Evolutionary conservation across 2,797 vertebrate species (phyloP).

Genomic region (Emys orbicularis): DNA sequence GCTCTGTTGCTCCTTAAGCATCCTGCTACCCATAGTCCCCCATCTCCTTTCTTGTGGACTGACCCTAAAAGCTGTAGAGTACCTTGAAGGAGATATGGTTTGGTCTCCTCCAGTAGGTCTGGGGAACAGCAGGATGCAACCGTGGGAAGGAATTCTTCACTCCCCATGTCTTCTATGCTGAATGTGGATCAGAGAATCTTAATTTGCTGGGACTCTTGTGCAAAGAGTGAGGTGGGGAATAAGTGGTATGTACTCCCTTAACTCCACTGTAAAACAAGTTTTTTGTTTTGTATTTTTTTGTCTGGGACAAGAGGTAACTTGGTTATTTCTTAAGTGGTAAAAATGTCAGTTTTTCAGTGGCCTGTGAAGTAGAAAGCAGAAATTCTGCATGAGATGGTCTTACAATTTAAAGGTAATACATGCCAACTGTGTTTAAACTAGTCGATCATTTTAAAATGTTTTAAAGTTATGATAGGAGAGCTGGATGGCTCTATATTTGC

Average conservation of each 20-base stretch:
- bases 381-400: neutral
- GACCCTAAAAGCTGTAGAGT: neutral
- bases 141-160: neutral
- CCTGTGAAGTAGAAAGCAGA: neutral
- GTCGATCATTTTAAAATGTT: neutral
- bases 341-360: no score
- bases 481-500: neutral
- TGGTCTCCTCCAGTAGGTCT: fast-evolving
- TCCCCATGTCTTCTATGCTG: neutral
- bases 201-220: no score
- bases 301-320: no score
- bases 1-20: neutral
- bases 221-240: no score
- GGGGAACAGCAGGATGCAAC: neutral
- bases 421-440: fast-evolving
- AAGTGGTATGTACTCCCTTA: no score
- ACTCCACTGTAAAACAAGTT: no score
- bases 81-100: neutral
- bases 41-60: neutral
- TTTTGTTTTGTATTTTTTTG: no score
- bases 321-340: no score
- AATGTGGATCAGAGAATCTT: no score
- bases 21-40: neutral
- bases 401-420: no score
- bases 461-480: neutral